Conservation (phyloP, 2,797 vertebrate genomes). For the Gallinago solitaria region DNA sequence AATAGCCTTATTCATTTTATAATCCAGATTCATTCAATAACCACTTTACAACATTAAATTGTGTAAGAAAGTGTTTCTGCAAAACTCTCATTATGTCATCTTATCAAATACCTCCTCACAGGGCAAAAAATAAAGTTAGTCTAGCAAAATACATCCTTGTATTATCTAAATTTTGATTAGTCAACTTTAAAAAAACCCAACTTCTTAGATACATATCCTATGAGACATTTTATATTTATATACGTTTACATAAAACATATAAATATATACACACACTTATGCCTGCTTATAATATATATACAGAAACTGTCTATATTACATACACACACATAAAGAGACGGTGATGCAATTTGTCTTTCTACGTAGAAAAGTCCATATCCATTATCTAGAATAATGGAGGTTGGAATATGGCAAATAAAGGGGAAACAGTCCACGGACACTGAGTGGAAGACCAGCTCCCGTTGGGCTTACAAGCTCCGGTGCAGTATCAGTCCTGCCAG, state of each 20-base stretch:
- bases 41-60: not conserved
- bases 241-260: not conserved
- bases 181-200: not conserved
- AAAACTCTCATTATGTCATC: not conserved
- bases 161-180: not conserved
- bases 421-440: not conserved
- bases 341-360: not conserved
- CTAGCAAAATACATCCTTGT: not conserved
- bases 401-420: not conserved
- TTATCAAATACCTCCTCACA: not conserved
- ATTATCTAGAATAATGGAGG: not conserved
- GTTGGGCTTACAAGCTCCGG: not conserved
- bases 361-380: not conserved
- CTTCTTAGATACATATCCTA: not conserved
- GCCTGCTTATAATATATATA: not conserved
- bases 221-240: not conserved
- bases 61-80: not conserved
- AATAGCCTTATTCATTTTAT: not conserved
- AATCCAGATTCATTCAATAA: not conserved
- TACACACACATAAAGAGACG: accelerated
- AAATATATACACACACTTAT: not conserved
- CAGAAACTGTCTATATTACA: not conserved
- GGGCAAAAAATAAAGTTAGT: not conserved
- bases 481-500: not conserved
- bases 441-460: not conserved